Evolutionary conservation across 2,888 invertebrate genomes (phyloP).

Genomic region (Epinotia nisella): DNA sequence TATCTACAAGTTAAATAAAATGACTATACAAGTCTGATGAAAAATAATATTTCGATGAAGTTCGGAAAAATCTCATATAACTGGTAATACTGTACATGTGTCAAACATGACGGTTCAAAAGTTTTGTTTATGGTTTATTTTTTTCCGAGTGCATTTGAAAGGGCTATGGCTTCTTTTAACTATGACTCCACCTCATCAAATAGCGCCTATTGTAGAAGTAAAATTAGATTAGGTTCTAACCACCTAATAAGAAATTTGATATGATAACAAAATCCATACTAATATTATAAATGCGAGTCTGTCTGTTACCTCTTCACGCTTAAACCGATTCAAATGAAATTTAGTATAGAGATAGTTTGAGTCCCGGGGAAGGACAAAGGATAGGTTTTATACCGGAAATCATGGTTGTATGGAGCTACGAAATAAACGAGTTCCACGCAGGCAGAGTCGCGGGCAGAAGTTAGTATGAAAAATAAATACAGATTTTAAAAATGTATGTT

Average conservation of each 20-base stretch:
- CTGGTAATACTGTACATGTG: conserved; percentile 52
- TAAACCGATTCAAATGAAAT: too few species aligned
- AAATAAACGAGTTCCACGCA: too few species aligned
- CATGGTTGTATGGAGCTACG: too few species aligned
- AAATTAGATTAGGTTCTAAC: conserved; percentile 10
- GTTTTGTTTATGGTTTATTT: conserved; percentile 62
- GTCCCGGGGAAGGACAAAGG: too few species aligned
- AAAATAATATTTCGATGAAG: neutral
- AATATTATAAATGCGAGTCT: too few species aligned
- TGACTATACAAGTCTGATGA: neutral
- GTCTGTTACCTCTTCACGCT: too few species aligned
- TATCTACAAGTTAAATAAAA: neutral
- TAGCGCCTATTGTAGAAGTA: neutral
- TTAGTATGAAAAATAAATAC: too few species aligned
- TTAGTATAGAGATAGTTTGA: too few species aligned
- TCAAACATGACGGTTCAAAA: conserved; percentile 69
- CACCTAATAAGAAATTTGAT: too few species aligned
- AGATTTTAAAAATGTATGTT: conserved; percentile 1
- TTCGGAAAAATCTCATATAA: conserved; percentile 2
- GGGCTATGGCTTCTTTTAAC: conserved; percentile 39
- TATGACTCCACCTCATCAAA: conserved; percentile 13
- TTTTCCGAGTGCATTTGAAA: conserved; percentile 46
- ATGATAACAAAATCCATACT: too few species aligned
- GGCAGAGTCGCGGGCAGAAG: too few species aligned
- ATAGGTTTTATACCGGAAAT: too few species aligned